Evolutionary conservation across 2,888 invertebrate genomes (phyloP).

Genomic region (Heteromurus nitidus): DNA sequence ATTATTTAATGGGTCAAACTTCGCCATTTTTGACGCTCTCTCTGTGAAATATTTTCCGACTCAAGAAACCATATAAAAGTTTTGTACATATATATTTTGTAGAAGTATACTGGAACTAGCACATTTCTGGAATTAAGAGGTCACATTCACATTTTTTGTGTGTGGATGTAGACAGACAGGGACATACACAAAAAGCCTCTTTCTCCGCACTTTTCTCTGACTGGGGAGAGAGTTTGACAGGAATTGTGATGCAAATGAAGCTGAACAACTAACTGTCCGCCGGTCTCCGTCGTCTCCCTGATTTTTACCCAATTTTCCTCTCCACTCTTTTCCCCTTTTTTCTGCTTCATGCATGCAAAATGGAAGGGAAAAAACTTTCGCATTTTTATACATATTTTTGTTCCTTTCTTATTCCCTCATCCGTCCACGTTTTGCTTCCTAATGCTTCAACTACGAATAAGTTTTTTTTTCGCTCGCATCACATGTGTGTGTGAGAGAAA

Average conservation of each 20-base stretch:
- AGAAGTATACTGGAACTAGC: not conserved
- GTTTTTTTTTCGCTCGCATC: too few relatives aligned
- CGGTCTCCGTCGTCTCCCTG: not conserved
- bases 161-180: too few relatives aligned
- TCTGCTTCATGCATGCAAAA: conserved; percentile 20
- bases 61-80: not conserved
- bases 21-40: conserved; percentile 6
- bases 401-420: not conserved
- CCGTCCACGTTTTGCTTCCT: too few relatives aligned
- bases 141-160: conserved; percentile 13
- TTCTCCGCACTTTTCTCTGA: not conserved
- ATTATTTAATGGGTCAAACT: conserved; percentile 39
- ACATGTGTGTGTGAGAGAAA: conserved; percentile 35
- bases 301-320: not conserved
- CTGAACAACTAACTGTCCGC: conserved; percentile 26
- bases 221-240: conserved; percentile 9
- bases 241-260: conserved; percentile 40
- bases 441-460: too few relatives aligned
- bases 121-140: conserved; percentile 19
- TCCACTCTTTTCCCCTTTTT: not conserved
- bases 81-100: not conserved
- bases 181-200: too few relatives aligned
- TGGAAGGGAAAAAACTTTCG: conserved; percentile 38
- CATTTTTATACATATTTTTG: too few relatives aligned
- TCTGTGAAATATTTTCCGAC: not conserved